Evolutionary conservation across 2,888 invertebrate species (phyloP), one percentile per base, ranked within the genome.

Genomic region (Scelioninae gen. 2): DNA sequence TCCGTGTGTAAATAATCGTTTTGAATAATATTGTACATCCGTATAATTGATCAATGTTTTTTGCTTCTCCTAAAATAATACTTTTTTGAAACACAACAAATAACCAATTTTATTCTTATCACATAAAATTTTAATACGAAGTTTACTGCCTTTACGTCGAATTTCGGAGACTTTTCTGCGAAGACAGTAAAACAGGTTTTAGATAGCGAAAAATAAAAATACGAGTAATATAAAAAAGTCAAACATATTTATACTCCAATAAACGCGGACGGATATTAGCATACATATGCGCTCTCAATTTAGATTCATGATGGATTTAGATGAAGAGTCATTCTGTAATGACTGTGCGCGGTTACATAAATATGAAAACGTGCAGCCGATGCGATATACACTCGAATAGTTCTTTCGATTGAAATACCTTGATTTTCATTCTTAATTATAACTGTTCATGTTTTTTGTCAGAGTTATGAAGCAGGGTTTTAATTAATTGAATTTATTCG

Each of bases 241-340:
- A 9, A 19, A 35, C 41, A n/a, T 58, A 58, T 52, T 58, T 53
- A 68, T 68, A 53, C 60, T 68, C 60, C 53, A 60, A 68, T 68
- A 68, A 68, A 52, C 45, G 45, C 53, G 68, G 15, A 48, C 61
- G 37, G 61, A 31, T 50, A 70, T 70, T 70, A 70, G 57, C 57
- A 63, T 70, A 63, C 63, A 70, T 70, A 63, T 70, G 70, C 46
- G 57, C 63, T 69, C 69, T 69, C 55, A 69, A 69, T 61, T 69
- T 63, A 55, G 69, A 69, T 63, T 61, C 69, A 63, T 48, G 53
- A 55, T 69, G 48, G 55, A 61, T 69, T 61, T 61, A 63, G 63
- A 70, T 70, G 63, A 70, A 63, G 57, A 70, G 57, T 50, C 69
- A 70, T 63, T 70, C 46, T 57, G 28, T 63, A 70, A 55, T 69